Percentiles rank a stretch among this genome's conserved stretches.
These are phyloP conservation scores for Vanessa tameamea DNA, from an alignment of 1,140 invertebrate species.

Conservation along the genomic window DNA sequence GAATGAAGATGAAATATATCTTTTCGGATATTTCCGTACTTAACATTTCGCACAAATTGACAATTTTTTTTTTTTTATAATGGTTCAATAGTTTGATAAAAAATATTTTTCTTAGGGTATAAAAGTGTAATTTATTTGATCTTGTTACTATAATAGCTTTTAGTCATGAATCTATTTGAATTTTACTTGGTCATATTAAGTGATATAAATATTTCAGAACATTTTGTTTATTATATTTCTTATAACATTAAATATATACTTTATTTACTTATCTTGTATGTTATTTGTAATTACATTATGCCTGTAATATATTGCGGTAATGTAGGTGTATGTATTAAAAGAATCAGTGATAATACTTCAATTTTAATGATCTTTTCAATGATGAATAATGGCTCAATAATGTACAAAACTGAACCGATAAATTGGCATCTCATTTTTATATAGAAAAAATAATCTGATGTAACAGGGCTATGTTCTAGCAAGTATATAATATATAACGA, in stretches of 20 bases:
- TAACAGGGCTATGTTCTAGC: slow-evolving; percentile 69
- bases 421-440: slow-evolving; percentile 73
- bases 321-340: slow-evolving; percentile 61
- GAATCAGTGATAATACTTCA: slow-evolving; percentile 63
- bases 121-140: too few relatives aligned
- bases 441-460: slow-evolving; percentile 75
- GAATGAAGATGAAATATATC: neutral
- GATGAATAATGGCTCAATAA: slow-evolving; percentile 70
- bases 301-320: slow-evolving; percentile 10
- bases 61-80: too few relatives aligned
- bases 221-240: neutral
- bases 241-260: slow-evolving; percentile 1
- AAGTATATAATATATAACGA: slow-evolving; percentile 71
- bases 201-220: too few relatives aligned
- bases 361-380: slow-evolving; percentile 67
- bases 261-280: neutral
- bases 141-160: too few relatives aligned
- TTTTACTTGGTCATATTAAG: too few relatives aligned
- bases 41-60: too few relatives aligned
- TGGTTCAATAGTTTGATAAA: too few relatives aligned
- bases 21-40: too few relatives aligned
- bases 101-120: too few relatives aligned
- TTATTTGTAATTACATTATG: neutral
- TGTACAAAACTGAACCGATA: slow-evolving; percentile 71
- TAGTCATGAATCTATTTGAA: too few relatives aligned